phyloP scores from a whole-genome alignment of 2,113 vertebrate species.

The Corythaixoides concolor region DNA sequence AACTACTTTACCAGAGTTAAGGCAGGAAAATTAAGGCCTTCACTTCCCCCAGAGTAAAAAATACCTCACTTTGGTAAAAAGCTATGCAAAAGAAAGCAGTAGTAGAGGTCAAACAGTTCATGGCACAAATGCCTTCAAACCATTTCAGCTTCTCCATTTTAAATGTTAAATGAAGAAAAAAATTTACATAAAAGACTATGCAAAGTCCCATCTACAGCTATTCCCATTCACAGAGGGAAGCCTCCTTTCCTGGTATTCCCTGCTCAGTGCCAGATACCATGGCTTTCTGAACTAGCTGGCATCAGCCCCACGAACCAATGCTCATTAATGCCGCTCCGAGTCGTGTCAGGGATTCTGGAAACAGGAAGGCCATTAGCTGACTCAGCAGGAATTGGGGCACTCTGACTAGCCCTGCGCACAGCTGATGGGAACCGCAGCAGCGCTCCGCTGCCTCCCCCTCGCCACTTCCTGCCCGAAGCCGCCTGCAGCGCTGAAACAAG shows the following conservation, averaged over 20 bases:
- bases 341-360: not conserved
- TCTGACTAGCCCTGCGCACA: not conserved
- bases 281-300: constrained; percentile 2
- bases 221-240: not conserved
- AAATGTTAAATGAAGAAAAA: not conserved
- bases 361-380: constrained; percentile 46
- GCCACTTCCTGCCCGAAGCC: constrained; percentile 52
- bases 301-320: not conserved
- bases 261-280: not conserved
- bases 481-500: not conserved
- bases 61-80: not conserved
- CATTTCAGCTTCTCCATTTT: not conserved
- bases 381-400: constrained; percentile 32
- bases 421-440: not conserved
- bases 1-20: not conserved
- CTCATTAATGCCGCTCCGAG: not conserved
- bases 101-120: not conserved
- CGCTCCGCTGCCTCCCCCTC: not conserved
- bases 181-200: fast-evolving
- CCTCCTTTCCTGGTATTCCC: constrained; percentile 1
- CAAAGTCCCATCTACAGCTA: not conserved
- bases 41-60: not conserved
- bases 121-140: not conserved
- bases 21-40: not conserved
- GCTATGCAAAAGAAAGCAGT: not conserved